These are phyloP conservation scores for Machimus atricapillus DNA, from an alignment of 2,888 invertebrate genomes.

Conservation along the genomic window DNA sequence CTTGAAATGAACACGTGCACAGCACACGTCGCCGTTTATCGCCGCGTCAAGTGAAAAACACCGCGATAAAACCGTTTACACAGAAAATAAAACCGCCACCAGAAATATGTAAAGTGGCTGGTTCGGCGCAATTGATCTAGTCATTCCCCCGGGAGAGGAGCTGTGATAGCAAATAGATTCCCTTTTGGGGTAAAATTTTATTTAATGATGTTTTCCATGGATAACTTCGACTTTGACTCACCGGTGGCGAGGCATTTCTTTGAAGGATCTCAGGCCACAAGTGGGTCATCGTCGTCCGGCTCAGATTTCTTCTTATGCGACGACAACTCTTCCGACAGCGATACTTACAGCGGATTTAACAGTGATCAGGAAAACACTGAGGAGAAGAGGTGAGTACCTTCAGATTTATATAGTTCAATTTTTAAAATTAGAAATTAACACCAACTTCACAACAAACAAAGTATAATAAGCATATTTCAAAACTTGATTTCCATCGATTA, in stretches of 20 bases:
- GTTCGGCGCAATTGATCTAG: not conserved
- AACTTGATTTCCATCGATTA: no score
- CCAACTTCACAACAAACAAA: no score
- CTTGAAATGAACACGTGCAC: constrained; percentile 52
- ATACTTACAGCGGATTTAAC: constrained; percentile 73
- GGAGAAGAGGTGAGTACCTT: constrained; percentile 68
- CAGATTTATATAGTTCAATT: no score
- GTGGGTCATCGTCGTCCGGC: constrained; percentile 71
- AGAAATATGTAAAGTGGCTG: constrained; percentile 9
- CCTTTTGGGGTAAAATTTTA: not conserved
- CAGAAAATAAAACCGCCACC: not conserved
- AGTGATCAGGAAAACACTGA: constrained; percentile 84
- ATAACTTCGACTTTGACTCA: constrained; percentile 72
- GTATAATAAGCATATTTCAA: no score
- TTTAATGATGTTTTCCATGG: constrained; percentile 69
- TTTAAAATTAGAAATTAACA: no score
- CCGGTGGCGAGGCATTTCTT: constrained; percentile 73
- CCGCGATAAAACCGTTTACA: not conserved
- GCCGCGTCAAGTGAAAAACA: constrained; percentile 20
- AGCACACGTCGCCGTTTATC: constrained; percentile 51
- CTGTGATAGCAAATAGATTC: not conserved
- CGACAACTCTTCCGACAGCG: constrained; percentile 65
- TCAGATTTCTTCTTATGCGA: constrained; percentile 72
- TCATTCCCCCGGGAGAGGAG: not conserved
- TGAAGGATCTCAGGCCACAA: constrained; percentile 65